Evolutionary conservation across 1,140 invertebrate species (phyloP).

Genomic region (Heliothis subflexa): DNA sequence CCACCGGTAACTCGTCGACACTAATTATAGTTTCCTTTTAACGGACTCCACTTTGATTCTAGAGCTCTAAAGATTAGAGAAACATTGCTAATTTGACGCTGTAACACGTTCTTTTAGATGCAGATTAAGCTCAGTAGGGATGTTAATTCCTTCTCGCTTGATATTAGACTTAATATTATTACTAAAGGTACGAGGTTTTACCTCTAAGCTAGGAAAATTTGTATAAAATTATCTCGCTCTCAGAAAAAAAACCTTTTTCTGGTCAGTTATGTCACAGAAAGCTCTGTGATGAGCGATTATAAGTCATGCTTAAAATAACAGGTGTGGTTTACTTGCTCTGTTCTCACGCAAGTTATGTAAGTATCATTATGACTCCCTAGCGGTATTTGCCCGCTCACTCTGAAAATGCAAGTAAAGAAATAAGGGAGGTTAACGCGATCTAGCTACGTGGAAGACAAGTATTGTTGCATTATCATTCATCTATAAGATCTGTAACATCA

Average conservation of each 20-base stretch:
- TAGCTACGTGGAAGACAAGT: no score
- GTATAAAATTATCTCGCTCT: no score
- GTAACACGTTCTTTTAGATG: constrained; percentile 47
- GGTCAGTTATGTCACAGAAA: no score
- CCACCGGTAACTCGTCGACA: constrained; percentile 58
- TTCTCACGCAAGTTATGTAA: constrained; percentile 3
- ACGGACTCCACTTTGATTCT: constrained; percentile 62
- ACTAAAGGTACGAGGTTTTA: not conserved
- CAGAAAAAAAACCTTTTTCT: no score
- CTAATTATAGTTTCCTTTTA: constrained; percentile 73
- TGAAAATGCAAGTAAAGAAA: no score
- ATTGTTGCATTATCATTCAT: no score
- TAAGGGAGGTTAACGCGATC: no score
- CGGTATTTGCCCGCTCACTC: not conserved
- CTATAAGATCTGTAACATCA: no score
- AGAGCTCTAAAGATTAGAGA: constrained; percentile 64
- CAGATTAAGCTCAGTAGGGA: constrained; percentile 20
- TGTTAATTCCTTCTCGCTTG: constrained; percentile 13
- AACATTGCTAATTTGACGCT: constrained; percentile 63
- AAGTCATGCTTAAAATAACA: constrained; percentile 16
- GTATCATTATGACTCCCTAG: not conserved
- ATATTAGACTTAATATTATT: not conserved
- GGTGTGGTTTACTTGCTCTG: not conserved
- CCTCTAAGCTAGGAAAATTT: not conserved
- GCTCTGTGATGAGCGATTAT: not conserved